These are phyloP conservation scores for Morpho deidamia DNA, from an alignment of 2,888 invertebrate species.

Conservation along the genomic window DNA sequence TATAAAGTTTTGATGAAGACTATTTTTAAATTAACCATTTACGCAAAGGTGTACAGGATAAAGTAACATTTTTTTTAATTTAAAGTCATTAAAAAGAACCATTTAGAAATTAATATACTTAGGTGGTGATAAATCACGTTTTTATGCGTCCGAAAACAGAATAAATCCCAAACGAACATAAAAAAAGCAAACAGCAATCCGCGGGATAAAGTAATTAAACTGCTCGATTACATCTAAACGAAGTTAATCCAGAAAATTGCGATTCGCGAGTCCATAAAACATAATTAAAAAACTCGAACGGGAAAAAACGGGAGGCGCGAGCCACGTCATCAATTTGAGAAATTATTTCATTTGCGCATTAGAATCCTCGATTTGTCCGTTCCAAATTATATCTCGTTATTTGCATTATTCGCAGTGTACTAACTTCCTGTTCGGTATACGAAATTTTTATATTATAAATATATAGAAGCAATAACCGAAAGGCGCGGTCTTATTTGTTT, in stretches of 20 bases:
- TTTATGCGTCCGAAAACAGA: slow-evolving; percentile 6
- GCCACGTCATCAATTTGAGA: slow-evolving; percentile 73
- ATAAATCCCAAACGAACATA: slow-evolving; percentile 10
- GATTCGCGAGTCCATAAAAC: slow-evolving; percentile 70
- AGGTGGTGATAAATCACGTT: not conserved
- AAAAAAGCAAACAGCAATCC: slow-evolving; percentile 20
- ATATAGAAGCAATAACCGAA: no score
- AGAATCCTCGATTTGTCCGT: slow-evolving; percentile 74
- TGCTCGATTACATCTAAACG: slow-evolving; percentile 39
- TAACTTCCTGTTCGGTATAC: slow-evolving; percentile 50
- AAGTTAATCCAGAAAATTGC: slow-evolving; percentile 72
- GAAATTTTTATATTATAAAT: no score
- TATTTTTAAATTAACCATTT: no score
- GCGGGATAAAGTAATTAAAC: slow-evolving; percentile 33
- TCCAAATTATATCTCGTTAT: slow-evolving; percentile 66
- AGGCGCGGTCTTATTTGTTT: no score
- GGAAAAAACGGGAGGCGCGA: slow-evolving; percentile 47
- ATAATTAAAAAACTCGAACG: slow-evolving; percentile 74
- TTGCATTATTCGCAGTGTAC: slow-evolving; percentile 67
- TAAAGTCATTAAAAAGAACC: not conserved
- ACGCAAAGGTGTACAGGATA: no score
- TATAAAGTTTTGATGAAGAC: no score
- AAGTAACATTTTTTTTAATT: not conserved
- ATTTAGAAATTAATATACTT: not conserved
- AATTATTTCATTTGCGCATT: slow-evolving; percentile 77